Evolutionary conservation across 2,797 vertebrate species (phyloP).

Genomic region (Lepilemur ruficaudatus): DNA sequence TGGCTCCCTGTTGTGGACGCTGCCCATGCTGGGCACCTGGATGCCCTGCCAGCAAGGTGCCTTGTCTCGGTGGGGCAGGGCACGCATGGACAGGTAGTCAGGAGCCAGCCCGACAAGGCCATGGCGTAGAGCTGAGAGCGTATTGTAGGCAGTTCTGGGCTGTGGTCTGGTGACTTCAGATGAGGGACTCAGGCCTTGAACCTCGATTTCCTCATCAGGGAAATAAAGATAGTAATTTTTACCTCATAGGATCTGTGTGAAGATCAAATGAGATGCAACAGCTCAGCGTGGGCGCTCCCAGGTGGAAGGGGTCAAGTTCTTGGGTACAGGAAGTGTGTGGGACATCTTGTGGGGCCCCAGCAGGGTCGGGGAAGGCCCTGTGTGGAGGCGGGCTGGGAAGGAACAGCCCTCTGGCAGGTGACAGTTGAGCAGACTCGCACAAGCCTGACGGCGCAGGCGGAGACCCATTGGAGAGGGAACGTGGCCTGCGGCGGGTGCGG

Average conservation of each 20-base stretch:
- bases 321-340: background rate
- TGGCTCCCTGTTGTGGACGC: background rate
- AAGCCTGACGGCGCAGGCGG: rapidly evolving
- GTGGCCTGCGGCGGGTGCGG: rapidly evolving
- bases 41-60: background rate
- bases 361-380: background rate
- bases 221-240: background rate
- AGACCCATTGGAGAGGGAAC: background rate
- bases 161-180: background rate
- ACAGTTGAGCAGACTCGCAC: background rate
- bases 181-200: background rate
- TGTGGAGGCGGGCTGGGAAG: rapidly evolving
- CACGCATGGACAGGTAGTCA: background rate
- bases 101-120: background rate
- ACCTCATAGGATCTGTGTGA: background rate
- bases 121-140: rapidly evolving
- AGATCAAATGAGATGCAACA: background rate
- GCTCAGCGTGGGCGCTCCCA: background rate
- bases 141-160: background rate
- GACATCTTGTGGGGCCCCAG: background rate
- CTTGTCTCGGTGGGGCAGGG: too few relatives aligned
- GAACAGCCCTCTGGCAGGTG: rapidly evolving
- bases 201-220: background rate
- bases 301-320: background rate
- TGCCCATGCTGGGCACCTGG: background rate